These are phyloP conservation scores for Gambusia yucatana DNA, from an alignment of 2,797 vertebrate species.

Conservation along the genomic window DNA sequence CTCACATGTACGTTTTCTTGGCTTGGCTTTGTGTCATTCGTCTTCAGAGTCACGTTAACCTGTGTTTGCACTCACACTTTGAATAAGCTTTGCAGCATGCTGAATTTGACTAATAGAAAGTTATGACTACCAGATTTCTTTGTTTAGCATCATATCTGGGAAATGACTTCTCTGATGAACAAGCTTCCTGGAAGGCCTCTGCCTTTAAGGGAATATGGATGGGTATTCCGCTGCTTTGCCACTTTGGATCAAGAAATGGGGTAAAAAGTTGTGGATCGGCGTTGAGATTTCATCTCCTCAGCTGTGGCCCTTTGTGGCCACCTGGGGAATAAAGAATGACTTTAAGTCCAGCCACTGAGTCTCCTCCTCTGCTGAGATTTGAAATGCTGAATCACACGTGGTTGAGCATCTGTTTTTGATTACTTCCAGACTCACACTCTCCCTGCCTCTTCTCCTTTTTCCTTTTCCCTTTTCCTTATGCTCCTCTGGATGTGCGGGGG, in stretches of 20 bases:
- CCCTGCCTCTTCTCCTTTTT: slow-evolving; percentile 47
- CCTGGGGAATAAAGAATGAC: slow-evolving; percentile 35
- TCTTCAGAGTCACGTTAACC: slow-evolving; percentile 43
- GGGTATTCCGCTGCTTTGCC: slow-evolving; percentile 22
- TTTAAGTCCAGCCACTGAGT: background rate
- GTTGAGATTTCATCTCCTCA: slow-evolving; percentile 29
- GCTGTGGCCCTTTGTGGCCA: slow-evolving; percentile 29
- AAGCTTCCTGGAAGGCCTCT: slow-evolving; percentile 18
- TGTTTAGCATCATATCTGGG: slow-evolving; percentile 44
- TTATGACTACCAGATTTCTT: slow-evolving; percentile 55
- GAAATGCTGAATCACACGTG: slow-evolving; percentile 77
- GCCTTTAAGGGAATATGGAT: slow-evolving; percentile 2
- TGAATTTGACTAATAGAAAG: slow-evolving; percentile 16
- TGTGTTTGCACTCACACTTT: slow-evolving; percentile 14
- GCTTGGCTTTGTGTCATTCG: slow-evolving; percentile 27
- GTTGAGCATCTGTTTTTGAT: slow-evolving; percentile 76
- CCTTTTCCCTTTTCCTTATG: slow-evolving; percentile 53
- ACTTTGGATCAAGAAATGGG: slow-evolving; percentile 33
- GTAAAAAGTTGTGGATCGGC: slow-evolving; percentile 36
- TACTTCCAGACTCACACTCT: slow-evolving; percentile 55
- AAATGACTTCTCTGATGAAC: slow-evolving; percentile 37
- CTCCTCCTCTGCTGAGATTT: slow-evolving; percentile 32
- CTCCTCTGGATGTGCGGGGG: slow-evolving; percentile 69
- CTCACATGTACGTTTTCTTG: no score
- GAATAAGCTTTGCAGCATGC: background rate